phyloP scores from a whole-genome alignment of 2,797 vertebrate genomes.

The Hipposideros larvatus region DNA sequence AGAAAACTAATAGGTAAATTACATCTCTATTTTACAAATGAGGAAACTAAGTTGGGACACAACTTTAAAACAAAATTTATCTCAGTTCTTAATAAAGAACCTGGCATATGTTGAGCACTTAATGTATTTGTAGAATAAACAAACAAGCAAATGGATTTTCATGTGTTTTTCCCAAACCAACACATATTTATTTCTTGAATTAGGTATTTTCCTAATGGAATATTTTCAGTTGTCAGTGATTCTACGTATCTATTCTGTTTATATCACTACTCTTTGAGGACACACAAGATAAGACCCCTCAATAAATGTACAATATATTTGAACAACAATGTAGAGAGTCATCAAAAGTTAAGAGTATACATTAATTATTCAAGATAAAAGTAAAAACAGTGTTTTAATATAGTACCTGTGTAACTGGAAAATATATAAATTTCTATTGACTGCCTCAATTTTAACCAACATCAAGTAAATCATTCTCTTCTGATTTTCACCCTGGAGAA shows the following conservation, averaged over 20 bases:
- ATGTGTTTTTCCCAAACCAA: not conserved
- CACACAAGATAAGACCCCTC: not conserved
- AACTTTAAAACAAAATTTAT: not conserved
- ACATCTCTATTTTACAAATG: not conserved
- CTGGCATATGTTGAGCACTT: not conserved
- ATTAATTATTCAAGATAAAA: slow-evolving; percentile 54
- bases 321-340: not conserved
- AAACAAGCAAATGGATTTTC: not conserved
- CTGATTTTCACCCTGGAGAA: not conserved
- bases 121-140: not conserved
- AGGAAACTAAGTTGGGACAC: not conserved
- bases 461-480: not conserved
- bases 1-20: not conserved
- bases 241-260: not conserved
- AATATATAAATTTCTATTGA: slow-evolving; percentile 34
- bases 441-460: slow-evolving; percentile 37
- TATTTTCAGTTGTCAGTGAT: not conserved
- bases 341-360: not conserved
- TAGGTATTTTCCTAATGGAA: not conserved
- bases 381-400: slow-evolving; percentile 58
- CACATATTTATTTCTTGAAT: not conserved
- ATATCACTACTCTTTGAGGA: not conserved
- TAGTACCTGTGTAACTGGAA: not conserved
- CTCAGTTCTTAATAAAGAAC: not conserved
- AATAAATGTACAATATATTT: not conserved